Percentiles rank a stretch among this genome's conserved stretches.
Evolutionary conservation across 2,888 invertebrate genomes (phyloP).

Genomic region (Anthrax anthrax): DNA sequence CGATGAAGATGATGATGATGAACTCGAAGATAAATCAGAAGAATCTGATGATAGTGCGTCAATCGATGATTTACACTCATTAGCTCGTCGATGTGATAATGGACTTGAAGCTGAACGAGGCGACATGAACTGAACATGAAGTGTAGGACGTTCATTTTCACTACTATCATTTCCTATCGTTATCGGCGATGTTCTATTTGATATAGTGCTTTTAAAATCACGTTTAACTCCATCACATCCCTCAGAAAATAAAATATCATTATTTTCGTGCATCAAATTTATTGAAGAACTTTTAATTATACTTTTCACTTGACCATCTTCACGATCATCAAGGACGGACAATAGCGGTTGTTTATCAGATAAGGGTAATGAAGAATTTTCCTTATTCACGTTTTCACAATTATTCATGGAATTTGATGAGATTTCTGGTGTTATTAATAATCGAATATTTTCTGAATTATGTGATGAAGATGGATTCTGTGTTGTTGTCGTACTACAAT

Average conservation of each 20-base stretch:
- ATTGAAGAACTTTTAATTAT: background rate
- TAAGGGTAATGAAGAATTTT: background rate
- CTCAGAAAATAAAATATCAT: no score
- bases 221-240: background rate
- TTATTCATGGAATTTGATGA: background rate
- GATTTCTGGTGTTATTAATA: background rate
- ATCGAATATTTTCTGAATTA: background rate
- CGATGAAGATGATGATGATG: slow-evolving; percentile 36
- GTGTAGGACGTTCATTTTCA: slow-evolving; percentile 29
- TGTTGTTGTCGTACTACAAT: background rate
- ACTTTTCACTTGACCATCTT: background rate
- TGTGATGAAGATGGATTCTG: background rate
- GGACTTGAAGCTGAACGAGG: background rate
- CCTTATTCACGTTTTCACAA: background rate
- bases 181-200: background rate
- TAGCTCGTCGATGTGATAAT: slow-evolving; percentile 13
- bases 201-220: background rate
- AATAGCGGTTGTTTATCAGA: background rate
- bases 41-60: slow-evolving; percentile 29
- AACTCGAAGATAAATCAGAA: slow-evolving; percentile 35
- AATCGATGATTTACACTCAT: background rate
- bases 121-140: slow-evolving; percentile 42
- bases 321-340: background rate
- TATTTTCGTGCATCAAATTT: background rate
- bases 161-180: background rate